Evolutionary conservation across 2,797 vertebrate genomes (phyloP), one percentile per base, ranked within the genome.

Genomic region (Sylvilagus floridanus): DNA sequence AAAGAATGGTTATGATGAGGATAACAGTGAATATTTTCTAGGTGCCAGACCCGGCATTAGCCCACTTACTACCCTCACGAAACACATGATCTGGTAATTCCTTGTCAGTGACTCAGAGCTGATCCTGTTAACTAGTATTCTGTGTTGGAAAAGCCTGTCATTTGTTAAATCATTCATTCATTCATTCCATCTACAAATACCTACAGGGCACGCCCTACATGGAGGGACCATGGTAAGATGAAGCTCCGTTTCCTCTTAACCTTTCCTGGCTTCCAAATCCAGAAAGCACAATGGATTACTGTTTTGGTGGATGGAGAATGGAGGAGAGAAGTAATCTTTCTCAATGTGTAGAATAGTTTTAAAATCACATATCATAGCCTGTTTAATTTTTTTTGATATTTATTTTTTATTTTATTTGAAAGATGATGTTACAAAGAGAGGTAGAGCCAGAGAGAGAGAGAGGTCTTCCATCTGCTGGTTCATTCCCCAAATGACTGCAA

Each of bases 251-350:
- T 30, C 30, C n/a, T 75, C 1, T 37, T 76, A 54, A 47, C 26
- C 62, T 84, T 76, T n/a, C 17, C 11, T 73, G 32, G 50, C 28
- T 75, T 95, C 71, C 21, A 42, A 60, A 81, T 72, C 35, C 37
- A 57, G 72, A 86, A 28, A 37, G 42, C 5, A 1, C 32, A 47
- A 21, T 65, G 21, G 10, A 17, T 9, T 71, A 21, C 37, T 37
- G 35, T 62, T 68, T 12, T 62, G 1, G 17, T 13, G 37, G 63
- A 4, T 37, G 16, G 69, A 66, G 37, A 42, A 19, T 2, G 7
- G 42, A 52, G 7, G 7, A 16, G 47, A 69, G 42, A 52, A 86
- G 37, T 66, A 19, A 6, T 32, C 66, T n/a, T 65, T 21, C 21
- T 73, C 50, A 65, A 4, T 24, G 30, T n/a, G 35, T 13, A 21